phyloP scores from a whole-genome alignment of 2,113 vertebrate genomes.

The Sceloporus tristichus region DNA sequence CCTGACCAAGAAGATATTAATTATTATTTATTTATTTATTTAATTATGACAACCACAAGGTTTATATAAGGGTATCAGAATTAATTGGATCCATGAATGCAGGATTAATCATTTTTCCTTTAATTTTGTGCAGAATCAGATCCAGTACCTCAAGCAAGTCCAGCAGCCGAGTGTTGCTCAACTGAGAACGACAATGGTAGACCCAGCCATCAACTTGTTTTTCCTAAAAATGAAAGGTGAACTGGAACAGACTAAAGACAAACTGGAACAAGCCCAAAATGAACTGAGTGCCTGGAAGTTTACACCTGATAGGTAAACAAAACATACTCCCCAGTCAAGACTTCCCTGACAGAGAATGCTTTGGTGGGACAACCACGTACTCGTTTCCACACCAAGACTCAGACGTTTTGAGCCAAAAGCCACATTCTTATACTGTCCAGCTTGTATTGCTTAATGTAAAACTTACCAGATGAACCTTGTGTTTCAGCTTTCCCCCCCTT shows the following conservation, averaged over 20 bases:
- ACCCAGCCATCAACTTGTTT: slow-evolving; percentile 99
- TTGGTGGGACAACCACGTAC: slow-evolving; percentile 96
- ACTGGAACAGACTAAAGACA: slow-evolving; percentile 99
- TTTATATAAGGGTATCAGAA: background rate
- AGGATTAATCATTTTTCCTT: slow-evolving; percentile 69
- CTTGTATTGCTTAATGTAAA: slow-evolving; percentile 95
- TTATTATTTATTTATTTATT: background rate
- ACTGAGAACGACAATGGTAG: slow-evolving; percentile 98
- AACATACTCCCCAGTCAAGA: slow-evolving; percentile 98
- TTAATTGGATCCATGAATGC: background rate
- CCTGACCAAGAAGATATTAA: background rate
- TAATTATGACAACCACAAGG: background rate
- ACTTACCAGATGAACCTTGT: slow-evolving; percentile 98
- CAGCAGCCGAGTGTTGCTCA: slow-evolving; percentile 98
- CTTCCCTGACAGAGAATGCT: slow-evolving; percentile 99
- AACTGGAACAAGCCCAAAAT: slow-evolving; percentile 99
- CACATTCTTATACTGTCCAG: slow-evolving; percentile 92
- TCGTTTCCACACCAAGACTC: slow-evolving; percentile 97
- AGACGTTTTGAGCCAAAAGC: slow-evolving; percentile 95
- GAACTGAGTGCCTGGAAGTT: slow-evolving; percentile 99
- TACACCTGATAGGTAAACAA: slow-evolving; percentile 99
- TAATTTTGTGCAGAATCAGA: slow-evolving; percentile 91
- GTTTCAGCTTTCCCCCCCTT: slow-evolving; percentile 95
- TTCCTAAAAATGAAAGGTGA: slow-evolving; percentile 99
- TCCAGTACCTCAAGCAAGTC: slow-evolving; percentile 99